Base-by-base conservation (phyloP, 2,888 invertebrate genomes). In the Harpalus rubripes region DNA sequence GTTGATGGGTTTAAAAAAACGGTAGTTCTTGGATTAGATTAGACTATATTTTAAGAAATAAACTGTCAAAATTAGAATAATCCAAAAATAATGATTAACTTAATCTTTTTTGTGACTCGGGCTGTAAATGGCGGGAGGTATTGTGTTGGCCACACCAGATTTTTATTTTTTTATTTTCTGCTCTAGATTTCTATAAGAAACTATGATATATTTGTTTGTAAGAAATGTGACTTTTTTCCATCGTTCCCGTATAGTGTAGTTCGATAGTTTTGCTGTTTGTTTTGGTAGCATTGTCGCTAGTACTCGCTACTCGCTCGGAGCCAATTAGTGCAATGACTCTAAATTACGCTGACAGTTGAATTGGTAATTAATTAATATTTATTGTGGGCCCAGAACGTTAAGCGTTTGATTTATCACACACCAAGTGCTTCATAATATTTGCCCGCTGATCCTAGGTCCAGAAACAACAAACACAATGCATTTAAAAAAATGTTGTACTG, bases 321-420 rank as follows among this genome's bases (percentile, higher is more conserved):
- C 85, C 85, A 85, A 85, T 85, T 85, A 85, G 85, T 44, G 85
- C 80, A 80, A 85, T 80, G 85, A 85, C 59, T 72, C 72, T 85
- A 80, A 79, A 85, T 85, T 85, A 85, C 85, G 41, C 22, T 85
- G 85, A 80, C 85, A 85, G 85, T 72, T 85, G 85, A 85, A 85
- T 85, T 80, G 85, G 80, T 85, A 85, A 85, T 85, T 85, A 85
- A 85, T 85, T 85, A 85, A 85, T 85, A 85, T 85, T 85, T 85
- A 85, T 85, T 41, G 72, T 61, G 56, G 56, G 61, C 22, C 32
- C 44, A 10, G 52, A 52, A 76, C 84, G 76, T 84, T 78, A 84
- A 84, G 78, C 83, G 56, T 78, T 84, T 84, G 84, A 84, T 84
- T 84, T 84, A 84, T 84, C 84, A n/a, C 78, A 44, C 7, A 8